A percentile compares a stretch with the other conserved stretches of the same genome.
phyloP scores from a whole-genome alignment of 1,140 invertebrate species.

The Portunus trituberculatus region DNA sequence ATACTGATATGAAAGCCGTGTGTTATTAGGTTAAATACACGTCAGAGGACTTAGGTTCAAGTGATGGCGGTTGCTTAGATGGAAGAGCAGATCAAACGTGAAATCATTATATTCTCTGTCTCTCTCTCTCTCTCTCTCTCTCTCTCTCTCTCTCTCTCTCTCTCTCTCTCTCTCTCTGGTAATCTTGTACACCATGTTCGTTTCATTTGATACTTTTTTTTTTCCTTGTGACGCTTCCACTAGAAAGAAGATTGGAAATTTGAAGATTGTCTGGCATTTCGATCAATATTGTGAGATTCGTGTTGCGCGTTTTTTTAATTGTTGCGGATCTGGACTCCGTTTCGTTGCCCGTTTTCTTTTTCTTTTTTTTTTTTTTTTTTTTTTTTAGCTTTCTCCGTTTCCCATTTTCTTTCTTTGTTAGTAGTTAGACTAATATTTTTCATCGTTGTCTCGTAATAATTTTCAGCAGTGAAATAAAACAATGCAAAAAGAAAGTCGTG shows the following conservation, averaged over 20 bases:
- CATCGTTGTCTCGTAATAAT: too few relatives aligned
- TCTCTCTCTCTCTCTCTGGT: not conserved
- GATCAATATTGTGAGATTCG: not conserved
- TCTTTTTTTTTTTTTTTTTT: too few relatives aligned
- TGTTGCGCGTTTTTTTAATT: not conserved
- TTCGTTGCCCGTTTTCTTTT: not conserved
- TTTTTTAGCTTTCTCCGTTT: too few relatives aligned
- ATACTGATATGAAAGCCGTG: too few relatives aligned
- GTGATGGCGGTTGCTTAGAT: too few relatives aligned
- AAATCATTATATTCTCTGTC: not conserved
- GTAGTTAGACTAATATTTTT: not conserved
- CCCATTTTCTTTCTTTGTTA: too few relatives aligned
- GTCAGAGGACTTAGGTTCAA: too few relatives aligned
- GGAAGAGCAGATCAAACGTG: too few relatives aligned
- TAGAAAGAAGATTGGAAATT: not conserved
- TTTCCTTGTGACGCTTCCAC: not conserved
- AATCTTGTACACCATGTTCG: not conserved
- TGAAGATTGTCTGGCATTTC: not conserved
- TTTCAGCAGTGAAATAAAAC: too few relatives aligned
- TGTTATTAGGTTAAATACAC: too few relatives aligned
- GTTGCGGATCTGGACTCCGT: not conserved
- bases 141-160: slow-evolving; percentile 20
- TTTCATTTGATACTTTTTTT: not conserved
- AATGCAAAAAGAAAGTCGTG: too few relatives aligned
- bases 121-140: slow-evolving; percentile 20